Base-by-base conservation (phyloP, 1,140 invertebrate genomes). In the Drosophila insularis region DNA sequence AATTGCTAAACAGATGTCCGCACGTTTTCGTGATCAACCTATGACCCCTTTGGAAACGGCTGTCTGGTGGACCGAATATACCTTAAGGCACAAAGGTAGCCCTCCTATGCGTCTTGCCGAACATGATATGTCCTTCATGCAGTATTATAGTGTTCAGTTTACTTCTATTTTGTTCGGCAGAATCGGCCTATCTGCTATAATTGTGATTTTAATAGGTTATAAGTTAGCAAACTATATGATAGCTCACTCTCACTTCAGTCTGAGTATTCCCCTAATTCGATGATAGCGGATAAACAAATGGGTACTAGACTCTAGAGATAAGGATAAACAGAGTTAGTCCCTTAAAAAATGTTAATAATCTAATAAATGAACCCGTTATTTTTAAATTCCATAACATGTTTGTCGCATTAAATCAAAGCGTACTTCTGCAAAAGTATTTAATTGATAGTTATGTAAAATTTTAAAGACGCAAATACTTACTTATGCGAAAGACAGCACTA, bases 61-160 rank as follows among this genome's bases (percentile, higher is more conserved):
- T 1, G 84, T 94, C n/a, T 95, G 93, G 90, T 95, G 94, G 94
- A 93, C 94, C 0, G 94, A 95, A 76, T 95, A 95, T 68, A 92
- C 94, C 74, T 81, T 64, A 64, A 84, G 87, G 0, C 75, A 90
- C 62, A 78, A 81, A 1, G 78, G 89, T 14, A 92, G 93, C 4
- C 72, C 80, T 8, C 91, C 92, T 66, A 89, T 93, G 60, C 89
- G 92, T 0, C 89, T 93, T 14, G 82, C 91, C 13, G 87, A 91
- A 6, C 78, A 82, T 53, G 81, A 89, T 10, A 63, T 89, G 56
- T 84, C 80, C 10, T 59, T 89, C 1, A 64, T 89, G 65, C 85
- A 89, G 37, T 87, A 87, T 62, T 87, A 87, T 14, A 77, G 60
- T 7, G 61, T 87, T 11, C 82, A 82, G 11, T 65, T 82, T 0